Evolutionary conservation across 2,888 invertebrate species (phyloP).

Genomic region (Fragum whitleyi): DNA sequence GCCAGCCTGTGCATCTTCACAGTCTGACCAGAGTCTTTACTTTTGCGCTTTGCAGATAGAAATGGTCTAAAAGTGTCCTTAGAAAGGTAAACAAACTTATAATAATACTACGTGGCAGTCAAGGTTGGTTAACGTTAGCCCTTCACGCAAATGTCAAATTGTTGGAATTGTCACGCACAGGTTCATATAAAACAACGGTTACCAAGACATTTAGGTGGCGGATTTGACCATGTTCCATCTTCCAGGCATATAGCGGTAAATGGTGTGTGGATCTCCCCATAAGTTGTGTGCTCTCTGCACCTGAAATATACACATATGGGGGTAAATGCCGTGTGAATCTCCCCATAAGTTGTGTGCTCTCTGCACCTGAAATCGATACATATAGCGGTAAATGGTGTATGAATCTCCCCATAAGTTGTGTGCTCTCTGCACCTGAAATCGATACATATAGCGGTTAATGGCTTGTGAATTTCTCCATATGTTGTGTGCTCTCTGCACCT

Average conservation of each 20-base stretch:
- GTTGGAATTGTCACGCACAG: too few species aligned
- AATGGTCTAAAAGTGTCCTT: too few species aligned
- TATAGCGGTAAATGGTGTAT: conserved; percentile 92
- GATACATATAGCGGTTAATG: conserved; percentile 95
- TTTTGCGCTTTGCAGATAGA: too few species aligned
- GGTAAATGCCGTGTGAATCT: conserved; percentile 93
- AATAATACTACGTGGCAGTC: too few species aligned
- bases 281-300: conserved; percentile 95
- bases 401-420: conserved; percentile 95
- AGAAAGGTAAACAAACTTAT: too few species aligned
- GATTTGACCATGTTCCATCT: conserved; percentile 97
- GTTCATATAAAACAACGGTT: too few species aligned
- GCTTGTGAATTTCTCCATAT: conserved; percentile 93
- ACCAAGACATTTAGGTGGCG: conserved; percentile 96
- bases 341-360: conserved; percentile 95
- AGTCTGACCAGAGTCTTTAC: too few species aligned
- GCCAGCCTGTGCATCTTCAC: too few species aligned
- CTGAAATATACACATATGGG: conserved; percentile 93
- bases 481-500: conserved; percentile 95
- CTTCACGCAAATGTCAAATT: too few species aligned
- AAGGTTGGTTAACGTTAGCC: too few species aligned
- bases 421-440: conserved; percentile 93
- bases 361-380: conserved; percentile 95
- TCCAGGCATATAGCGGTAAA: conserved; percentile 95
- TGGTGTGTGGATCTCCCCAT: conserved; percentile 94